phyloP scores from a whole-genome alignment of 2,797 vertebrate species.

The Setipinna tenuifilis region DNA sequence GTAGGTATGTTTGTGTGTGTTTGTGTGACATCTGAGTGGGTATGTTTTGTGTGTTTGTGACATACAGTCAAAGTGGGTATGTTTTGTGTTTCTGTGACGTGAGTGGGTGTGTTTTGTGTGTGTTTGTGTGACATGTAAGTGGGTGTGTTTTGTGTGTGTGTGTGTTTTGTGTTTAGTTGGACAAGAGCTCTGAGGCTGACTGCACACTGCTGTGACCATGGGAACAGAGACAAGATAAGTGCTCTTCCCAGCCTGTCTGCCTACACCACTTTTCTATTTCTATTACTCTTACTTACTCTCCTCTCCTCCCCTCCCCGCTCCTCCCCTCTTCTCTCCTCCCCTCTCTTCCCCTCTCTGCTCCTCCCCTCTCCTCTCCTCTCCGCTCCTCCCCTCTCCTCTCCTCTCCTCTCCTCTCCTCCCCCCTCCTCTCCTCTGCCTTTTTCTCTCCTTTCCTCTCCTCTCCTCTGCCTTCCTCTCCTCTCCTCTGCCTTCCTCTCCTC shows the following conservation, averaged over 20 bases:
- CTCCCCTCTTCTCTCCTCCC: too few relatives aligned
- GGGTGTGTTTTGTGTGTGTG: background rate
- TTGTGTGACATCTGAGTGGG: too few relatives aligned
- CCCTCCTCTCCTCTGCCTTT: too few relatives aligned
- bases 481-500: background rate
- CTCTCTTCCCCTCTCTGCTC: background rate
- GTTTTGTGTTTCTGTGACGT: too few relatives aligned
- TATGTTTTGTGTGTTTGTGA: too few relatives aligned
- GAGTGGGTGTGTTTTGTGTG: too few relatives aligned
- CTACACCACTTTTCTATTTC: conserved; percentile 8
- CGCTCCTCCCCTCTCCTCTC: too few relatives aligned
- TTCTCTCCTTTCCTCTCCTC: background rate
- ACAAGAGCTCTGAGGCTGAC: background rate
- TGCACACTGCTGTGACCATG: conserved; percentile 10
- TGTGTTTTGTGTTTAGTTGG: background rate
- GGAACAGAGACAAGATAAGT: background rate
- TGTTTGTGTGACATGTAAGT: too few relatives aligned
- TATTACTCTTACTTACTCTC: background rate
- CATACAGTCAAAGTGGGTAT: too few relatives aligned
- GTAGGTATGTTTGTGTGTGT: too few relatives aligned
- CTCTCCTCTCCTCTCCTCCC: background rate
- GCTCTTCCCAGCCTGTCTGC: background rate
- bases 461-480: background rate
- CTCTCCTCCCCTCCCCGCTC: background rate
- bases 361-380: background rate